phyloP scores from a whole-genome alignment of 2,888 invertebrate species.

The Caenorhabditis afra region DNA sequence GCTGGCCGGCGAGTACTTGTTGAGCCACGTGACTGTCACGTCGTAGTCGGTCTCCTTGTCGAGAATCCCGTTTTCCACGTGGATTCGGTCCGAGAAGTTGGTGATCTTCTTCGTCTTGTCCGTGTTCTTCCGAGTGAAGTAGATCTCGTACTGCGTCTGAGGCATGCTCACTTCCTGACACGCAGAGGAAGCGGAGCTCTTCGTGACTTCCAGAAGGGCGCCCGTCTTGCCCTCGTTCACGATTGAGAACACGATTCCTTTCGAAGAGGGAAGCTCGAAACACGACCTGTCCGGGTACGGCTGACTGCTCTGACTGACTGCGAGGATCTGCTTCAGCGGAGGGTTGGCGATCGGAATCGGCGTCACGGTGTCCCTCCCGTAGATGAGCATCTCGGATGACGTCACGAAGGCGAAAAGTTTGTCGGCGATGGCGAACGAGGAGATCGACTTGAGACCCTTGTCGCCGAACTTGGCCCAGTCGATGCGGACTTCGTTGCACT shows the following conservation, averaged over 20 bases:
- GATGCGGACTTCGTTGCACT: constrained; percentile 76
- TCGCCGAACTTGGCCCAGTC: constrained; percentile 79
- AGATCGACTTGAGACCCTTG: constrained; percentile 77
- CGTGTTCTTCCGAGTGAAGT: constrained; percentile 76
- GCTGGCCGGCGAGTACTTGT: constrained; percentile 75
- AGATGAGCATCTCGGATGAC: constrained; percentile 75
- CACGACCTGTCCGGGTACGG: constrained; percentile 79
- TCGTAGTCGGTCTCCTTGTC: constrained; percentile 80
- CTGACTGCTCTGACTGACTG: constrained; percentile 79
- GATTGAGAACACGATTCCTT: constrained; percentile 74
- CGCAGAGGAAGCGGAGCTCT: constrained; percentile 57
- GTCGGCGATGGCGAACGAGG: constrained; percentile 78
- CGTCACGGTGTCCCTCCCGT: constrained; percentile 71
- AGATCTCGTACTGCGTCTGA: constrained; percentile 77
- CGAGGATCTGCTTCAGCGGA: constrained; percentile 77
- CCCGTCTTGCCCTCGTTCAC: constrained; percentile 79
- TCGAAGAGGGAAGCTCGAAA: constrained; percentile 76
- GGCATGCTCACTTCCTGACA: constrained; percentile 76
- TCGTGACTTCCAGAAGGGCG: constrained; percentile 70
- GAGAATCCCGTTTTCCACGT: constrained; percentile 79
- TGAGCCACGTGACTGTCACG: constrained; percentile 77
- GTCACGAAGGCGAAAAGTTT: constrained; percentile 79
- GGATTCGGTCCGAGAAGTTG: constrained; percentile 70
- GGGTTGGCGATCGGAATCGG: constrained; percentile 76
- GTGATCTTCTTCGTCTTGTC: constrained; percentile 77